A percentile compares a stretch with the other conserved stretches of the same genome.
These are phyloP conservation scores for Tortricodes alternella DNA, from an alignment of 2,888 invertebrate species.

Conservation along the genomic window DNA sequence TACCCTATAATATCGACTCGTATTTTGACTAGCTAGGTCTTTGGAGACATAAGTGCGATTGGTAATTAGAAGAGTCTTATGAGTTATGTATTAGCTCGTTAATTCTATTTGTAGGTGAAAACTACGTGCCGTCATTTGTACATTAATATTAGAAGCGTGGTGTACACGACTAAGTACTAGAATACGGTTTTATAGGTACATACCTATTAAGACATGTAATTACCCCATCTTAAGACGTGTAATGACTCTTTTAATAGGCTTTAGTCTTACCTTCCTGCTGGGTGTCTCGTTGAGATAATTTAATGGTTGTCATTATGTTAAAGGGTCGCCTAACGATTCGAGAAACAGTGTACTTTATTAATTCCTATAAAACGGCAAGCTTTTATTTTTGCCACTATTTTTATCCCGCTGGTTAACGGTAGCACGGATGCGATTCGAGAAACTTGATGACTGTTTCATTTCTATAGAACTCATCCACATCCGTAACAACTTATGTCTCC, in stretches of 20 bases:
- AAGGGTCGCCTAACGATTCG: constrained; percentile 2
- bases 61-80: no score
- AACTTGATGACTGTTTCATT: no score
- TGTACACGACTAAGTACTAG: not conserved
- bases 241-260: constrained; percentile 21
- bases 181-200: constrained; percentile 1
- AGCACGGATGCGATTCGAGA: no score
- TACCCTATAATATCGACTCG: no score
- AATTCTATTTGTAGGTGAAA: not conserved
- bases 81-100: constrained; percentile 22
- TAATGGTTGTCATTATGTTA: constrained; percentile 11
- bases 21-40: no score
- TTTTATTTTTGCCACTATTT: not conserved
- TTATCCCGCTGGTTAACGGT: not conserved
- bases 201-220: constrained; percentile 16
- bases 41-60: no score
- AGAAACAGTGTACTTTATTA: not conserved
- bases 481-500: no score
- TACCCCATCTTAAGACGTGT: constrained; percentile 17
- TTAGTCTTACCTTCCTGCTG: constrained; percentile 12
- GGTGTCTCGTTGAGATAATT: constrained; percentile 21
- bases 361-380: no score
- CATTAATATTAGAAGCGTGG: not conserved
- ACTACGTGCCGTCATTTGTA: not conserved
- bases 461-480: no score